Conservation (phyloP, 2,888 invertebrate genomes). For the Dynastes grantii region DNA sequence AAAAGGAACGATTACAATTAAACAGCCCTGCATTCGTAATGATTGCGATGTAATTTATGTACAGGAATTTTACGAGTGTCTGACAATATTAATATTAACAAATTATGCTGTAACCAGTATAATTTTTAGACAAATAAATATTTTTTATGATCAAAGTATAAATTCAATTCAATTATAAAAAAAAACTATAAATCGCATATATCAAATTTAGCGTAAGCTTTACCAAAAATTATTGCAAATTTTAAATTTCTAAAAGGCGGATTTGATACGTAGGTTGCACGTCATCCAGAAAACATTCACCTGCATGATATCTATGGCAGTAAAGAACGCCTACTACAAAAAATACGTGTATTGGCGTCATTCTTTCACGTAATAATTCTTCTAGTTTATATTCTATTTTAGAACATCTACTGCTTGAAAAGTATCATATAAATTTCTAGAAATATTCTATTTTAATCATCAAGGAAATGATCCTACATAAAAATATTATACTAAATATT, state of each 20-base stretch:
- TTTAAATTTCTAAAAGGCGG: background rate
- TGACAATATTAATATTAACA: no score
- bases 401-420: conserved; percentile 7
- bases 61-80: no score
- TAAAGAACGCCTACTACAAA: conserved; percentile 28
- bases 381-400: conserved; percentile 25
- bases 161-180: no score
- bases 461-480: no score
- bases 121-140: no score
- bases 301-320: conserved; percentile 6
- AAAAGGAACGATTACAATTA: no score
- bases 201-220: background rate
- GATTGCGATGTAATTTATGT: no score
- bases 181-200: no score
- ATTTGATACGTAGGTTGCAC: conserved; percentile 20
- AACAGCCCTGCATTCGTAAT: no score
- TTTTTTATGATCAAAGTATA: no score
- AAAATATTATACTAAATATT: no score
- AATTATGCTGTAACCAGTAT: no score
- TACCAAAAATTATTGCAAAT: background rate
- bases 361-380: conserved; percentile 13
- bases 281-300: conserved; percentile 33
- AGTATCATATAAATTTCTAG: background rate
- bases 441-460: background rate
- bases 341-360: conserved; percentile 28